Evolutionary conservation across 2,888 invertebrate species (phyloP), one percentile per base, ranked within the genome.

Genomic region (Hesperia comma): DNA sequence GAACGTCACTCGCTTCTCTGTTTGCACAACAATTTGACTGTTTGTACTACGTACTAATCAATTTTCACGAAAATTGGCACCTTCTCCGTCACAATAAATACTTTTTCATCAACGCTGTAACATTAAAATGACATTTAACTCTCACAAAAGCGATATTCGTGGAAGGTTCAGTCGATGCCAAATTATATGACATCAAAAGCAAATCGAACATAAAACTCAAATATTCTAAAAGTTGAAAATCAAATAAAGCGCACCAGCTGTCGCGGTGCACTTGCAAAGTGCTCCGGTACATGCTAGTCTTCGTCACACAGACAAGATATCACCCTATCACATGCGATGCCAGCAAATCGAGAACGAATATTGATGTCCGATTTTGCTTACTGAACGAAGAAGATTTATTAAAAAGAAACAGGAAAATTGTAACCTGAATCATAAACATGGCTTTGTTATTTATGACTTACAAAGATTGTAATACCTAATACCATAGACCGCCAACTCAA

Each of bases 191-290:
- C 43, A 53, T 60, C 43, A n/a, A 53, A 43, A 54, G 41, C 54
- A 66, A 17, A 61, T 49, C 26, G 17, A 77, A 79, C 78, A 84
- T 83, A 84, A 85, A 85, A 86, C 80, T 85, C 76, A 75, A 82
- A 82, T 79, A 77, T 77, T 81, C 72, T 78, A 79, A 82, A 78
- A 83, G 82, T 85, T 82, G 84, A 78, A 87, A 87, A 87, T 89
- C 86, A 87, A 88, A 90, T 90, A 88, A 87, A 85, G 83, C 78
- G 79, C 74, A 75, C 79, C 87, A 88, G 88, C 84, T 88, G 88
- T 81, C 83, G 85, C 82, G 75, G 72, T 84, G 83, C 86, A 88
- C 78, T 85, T 77, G 81, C 81, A 77, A 85, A 83, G 79, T 82
- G 78, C 79, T 77, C 76, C 74, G 71, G 77, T 77, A 77, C 82